These are phyloP conservation scores for Denticeps clupeoides DNA, from an alignment of 2,797 vertebrate genomes.

Conservation along the genomic window DNA sequence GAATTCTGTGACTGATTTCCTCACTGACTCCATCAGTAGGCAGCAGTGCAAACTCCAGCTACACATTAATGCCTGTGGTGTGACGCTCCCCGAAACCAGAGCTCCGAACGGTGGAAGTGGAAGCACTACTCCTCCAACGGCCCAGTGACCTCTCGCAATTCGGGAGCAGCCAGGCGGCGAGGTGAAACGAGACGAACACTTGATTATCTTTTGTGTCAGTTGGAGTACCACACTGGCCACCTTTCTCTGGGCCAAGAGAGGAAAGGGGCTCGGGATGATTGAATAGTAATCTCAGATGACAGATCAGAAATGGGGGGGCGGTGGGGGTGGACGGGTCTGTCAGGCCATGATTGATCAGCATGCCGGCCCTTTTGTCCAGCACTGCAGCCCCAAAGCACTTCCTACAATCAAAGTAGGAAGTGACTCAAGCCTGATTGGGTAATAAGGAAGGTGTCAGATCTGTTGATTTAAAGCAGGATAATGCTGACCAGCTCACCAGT, in stretches of 20 bases:
- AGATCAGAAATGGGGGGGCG: slow-evolving; percentile 9
- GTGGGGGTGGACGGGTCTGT: slow-evolving; percentile 20
- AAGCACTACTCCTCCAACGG: too few relatives aligned
- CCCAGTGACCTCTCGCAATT: too few relatives aligned
- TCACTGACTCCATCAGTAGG: too few relatives aligned
- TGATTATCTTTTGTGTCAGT: slow-evolving; percentile 3
- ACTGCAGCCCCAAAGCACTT: slow-evolving; percentile 44
- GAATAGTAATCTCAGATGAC: slow-evolving; percentile 4
- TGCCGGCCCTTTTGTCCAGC: slow-evolving; percentile 33
- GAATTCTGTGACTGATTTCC: too few relatives aligned
- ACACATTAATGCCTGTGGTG: too few relatives aligned
- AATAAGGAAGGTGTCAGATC: slow-evolving; percentile 45
- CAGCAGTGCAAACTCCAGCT: too few relatives aligned
- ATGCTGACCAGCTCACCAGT: too few relatives aligned
- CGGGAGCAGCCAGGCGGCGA: too few relatives aligned
- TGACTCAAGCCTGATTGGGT: slow-evolving; percentile 57
- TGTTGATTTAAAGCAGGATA: slow-evolving; percentile 58
- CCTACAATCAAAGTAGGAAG: slow-evolving; percentile 55
- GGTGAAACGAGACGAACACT: not conserved
- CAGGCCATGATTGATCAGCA: slow-evolving; percentile 42
- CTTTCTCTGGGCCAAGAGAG: slow-evolving; percentile 1
- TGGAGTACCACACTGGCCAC: too few relatives aligned
- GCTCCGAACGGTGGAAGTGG: too few relatives aligned
- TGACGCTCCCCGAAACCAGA: too few relatives aligned
- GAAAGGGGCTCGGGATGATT: slow-evolving; percentile 5